phyloP scores from a whole-genome alignment of 2,888 invertebrate genomes.

The Uloborus plumipes region DNA sequence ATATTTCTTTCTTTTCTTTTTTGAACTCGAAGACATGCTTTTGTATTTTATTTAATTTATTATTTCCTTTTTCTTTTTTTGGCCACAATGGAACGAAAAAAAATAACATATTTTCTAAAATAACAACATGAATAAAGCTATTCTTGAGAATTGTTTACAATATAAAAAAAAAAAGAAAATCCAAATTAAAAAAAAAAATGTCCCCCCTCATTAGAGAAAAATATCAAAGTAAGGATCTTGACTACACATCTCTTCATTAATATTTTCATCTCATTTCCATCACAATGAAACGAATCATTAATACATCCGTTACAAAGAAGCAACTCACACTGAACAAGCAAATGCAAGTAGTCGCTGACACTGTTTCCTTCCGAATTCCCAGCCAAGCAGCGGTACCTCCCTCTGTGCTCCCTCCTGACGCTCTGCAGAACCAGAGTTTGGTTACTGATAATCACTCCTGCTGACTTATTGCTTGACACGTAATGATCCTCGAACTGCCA shows the following conservation, averaged over 20 bases:
- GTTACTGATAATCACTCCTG: slow-evolving; percentile 68
- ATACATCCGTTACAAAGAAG: neutral
- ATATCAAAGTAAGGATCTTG: neutral
- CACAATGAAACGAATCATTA: neutral
- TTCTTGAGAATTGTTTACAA: too few species aligned
- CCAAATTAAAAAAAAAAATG: too few species aligned
- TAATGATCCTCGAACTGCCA: slow-evolving; percentile 75
- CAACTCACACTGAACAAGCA: slow-evolving; percentile 67
- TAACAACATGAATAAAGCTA: too few species aligned
- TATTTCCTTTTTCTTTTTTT: too few species aligned
- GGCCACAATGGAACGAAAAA: too few species aligned
- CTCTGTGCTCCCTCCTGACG: slow-evolving; percentile 67
- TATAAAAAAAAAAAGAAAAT: too few species aligned
- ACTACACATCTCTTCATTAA: neutral
- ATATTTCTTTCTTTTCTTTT: too few species aligned
- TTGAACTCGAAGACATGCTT: too few species aligned
- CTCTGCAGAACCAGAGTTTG: slow-evolving; percentile 68
- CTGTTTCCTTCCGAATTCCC: slow-evolving; percentile 67
- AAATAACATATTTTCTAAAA: too few species aligned
- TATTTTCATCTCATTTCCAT: neutral
- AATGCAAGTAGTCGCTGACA: slow-evolving; percentile 66
- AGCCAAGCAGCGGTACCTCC: slow-evolving; percentile 67
- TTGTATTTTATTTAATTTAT: too few species aligned
- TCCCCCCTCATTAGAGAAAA: neutral
- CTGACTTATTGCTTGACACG: slow-evolving; percentile 64